Conservation (phyloP, 2,888 invertebrate genomes). For the Chaetogeoica ovagalla region DNA sequence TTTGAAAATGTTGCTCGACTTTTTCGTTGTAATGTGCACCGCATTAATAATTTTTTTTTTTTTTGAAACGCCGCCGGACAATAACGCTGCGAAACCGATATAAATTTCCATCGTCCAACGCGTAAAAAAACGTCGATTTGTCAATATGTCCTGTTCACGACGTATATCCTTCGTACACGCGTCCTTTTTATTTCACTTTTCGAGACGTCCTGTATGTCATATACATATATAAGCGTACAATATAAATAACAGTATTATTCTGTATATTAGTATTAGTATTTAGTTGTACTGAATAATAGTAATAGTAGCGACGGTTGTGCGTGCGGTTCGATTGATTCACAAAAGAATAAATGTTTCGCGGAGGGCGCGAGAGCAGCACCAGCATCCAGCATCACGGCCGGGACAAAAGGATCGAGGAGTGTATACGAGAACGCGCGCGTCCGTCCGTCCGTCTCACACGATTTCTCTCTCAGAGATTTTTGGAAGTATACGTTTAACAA, state of each 20-base stretch:
- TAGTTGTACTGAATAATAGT: conserved; percentile 10
- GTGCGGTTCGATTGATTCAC: conserved; percentile 45
- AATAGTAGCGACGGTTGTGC: conserved; percentile 17
- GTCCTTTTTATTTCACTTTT: neutral
- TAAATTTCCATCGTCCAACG: too few species aligned
- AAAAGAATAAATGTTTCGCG: conserved; percentile 42
- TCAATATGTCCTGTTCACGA: too few species aligned
- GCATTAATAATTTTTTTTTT: too few species aligned
- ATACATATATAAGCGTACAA: neutral
- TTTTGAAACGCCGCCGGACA: too few species aligned
- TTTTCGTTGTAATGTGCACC: too few species aligned
- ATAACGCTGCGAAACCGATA: too few species aligned
- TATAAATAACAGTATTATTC: neutral
- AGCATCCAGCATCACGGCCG: neutral
- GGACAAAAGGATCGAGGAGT: neutral
- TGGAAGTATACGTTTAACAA: neutral
- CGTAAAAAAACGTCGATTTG: too few species aligned
- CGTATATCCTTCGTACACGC: too few species aligned
- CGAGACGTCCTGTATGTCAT: too few species aligned
- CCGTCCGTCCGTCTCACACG: conserved; percentile 8
- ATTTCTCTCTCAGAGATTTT: conserved; percentile 5
- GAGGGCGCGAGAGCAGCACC: conserved; percentile 30
- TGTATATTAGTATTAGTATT: neutral
- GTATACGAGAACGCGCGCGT: neutral
- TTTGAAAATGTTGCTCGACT: too few species aligned